Base-by-base conservation (phyloP, 2,888 invertebrate species). In the Minunthozetes semirufus region DNA sequence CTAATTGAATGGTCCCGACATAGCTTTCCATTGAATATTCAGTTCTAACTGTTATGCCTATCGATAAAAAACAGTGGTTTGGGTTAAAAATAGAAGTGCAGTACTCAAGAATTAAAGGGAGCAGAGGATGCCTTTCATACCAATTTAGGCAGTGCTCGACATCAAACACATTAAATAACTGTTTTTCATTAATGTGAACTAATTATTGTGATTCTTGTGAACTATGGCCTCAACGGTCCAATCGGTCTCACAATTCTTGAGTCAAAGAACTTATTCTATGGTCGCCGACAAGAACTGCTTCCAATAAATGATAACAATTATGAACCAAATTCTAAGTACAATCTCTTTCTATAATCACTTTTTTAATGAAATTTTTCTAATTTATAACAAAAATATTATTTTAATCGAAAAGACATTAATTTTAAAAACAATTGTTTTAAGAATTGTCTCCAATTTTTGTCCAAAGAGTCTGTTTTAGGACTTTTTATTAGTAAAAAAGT, bases 101-200 rank as follows among this genome's bases (percentile, higher is more conserved):
- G 63, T 66, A 38, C 33, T 38, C 33, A 19, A 66, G 63, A 38
- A 66, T 19, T 66, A 66, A 66, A 66, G 63, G 63, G 63, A 66
- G 19, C 63, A 38, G 22, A 22, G 56, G n/a, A 61, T 61, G 33
- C 19, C 63, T 38, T 66, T 66, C 33, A 66, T 66, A 66, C 63
- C 63, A 66, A 66, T 66, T 66, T 66, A 66, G 63, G 63, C 63
- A 66, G 38, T 66, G 63, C 33, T 66, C 63, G 33, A 15, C 59
- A 59, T 27, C 19, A 66, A 33, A 66, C 11, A 38, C 38, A 66
- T 66, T 66, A 66, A 66, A 66, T 66, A 66, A 66, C 38, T 27
- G 63, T 38, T 38, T 33, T 66, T 38, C 17, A 13, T 66, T n/a
- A 66, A 38, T 66, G 63, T 66, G 63, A 66, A 66, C 22, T 22